Evolutionary conservation across 2,888 invertebrate species (phyloP).

Genomic region (Bursaphelenchus okinawaensis): DNA sequence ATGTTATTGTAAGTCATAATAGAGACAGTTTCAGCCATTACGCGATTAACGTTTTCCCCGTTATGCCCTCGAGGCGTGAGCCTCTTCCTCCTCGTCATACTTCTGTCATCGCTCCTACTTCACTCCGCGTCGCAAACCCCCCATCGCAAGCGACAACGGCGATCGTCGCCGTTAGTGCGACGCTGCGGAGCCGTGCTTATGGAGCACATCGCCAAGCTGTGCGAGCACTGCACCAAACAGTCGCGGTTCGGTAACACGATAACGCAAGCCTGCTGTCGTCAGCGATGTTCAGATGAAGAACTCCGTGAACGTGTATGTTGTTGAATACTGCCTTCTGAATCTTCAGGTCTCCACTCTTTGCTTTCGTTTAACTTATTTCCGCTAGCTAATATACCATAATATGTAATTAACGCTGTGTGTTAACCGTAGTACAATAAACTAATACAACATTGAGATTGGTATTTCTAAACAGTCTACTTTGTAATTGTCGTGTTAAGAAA

Average conservation of each 20-base stretch:
- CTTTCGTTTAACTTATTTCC: too few relatives aligned
- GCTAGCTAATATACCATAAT: too few relatives aligned
- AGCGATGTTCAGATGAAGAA: neutral
- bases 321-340: neutral
- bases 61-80: neutral
- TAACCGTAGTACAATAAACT: too few relatives aligned
- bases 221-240: constrained; percentile 6
- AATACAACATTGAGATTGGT: too few relatives aligned
- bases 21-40: neutral
- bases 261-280: neutral
- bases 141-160: neutral
- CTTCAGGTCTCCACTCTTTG: neutral
- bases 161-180: neutral
- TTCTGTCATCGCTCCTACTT: neutral
- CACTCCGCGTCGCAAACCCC: neutral
- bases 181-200: neutral
- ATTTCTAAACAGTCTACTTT: too few relatives aligned
- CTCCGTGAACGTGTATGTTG: neutral
- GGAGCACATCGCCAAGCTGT: constrained; percentile 7
- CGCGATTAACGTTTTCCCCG: neutral
- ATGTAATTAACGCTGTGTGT: too few relatives aligned
- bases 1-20: too few relatives aligned
- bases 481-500: too few relatives aligned
- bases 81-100: too few relatives aligned
- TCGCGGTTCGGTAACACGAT: neutral